A percentile compares a stretch with the other conserved stretches of the same genome.
Evolutionary conservation across 2,888 invertebrate genomes (phyloP).

Genomic region (Apamea sordens): DNA sequence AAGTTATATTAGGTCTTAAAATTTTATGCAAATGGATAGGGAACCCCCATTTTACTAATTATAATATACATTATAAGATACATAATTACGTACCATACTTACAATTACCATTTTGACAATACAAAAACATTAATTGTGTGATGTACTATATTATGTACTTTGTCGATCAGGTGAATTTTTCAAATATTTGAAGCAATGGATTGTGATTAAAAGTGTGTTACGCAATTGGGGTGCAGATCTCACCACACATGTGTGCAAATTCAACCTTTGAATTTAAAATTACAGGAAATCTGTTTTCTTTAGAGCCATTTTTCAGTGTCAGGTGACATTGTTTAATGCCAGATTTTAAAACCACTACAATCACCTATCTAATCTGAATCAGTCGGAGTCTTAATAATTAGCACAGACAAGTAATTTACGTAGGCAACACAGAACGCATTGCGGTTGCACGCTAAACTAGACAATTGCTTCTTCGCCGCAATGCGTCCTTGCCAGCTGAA

Average conservation of each 20-base stretch:
- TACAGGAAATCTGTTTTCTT: not conserved
- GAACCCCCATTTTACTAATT: too few species aligned
- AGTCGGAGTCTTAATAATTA: slow-evolving; percentile 7
- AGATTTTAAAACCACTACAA: not conserved
- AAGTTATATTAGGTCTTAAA: too few species aligned
- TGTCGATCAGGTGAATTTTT: not conserved
- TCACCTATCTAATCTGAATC: not conserved
- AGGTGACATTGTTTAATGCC: not conserved
- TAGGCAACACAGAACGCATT: slow-evolving; percentile 47
- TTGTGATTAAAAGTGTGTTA: too few species aligned
- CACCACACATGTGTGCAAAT: not conserved
- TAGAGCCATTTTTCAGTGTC: not conserved
- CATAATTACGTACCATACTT: not conserved
- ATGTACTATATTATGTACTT: too few species aligned
- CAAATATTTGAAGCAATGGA: not conserved
- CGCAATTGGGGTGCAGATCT: too few species aligned
- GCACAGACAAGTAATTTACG: not conserved
- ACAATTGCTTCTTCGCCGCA: slow-evolving; percentile 49
- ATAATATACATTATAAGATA: too few species aligned
- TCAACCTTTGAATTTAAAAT: not conserved
- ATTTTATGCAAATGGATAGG: too few species aligned
- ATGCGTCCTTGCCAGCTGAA: slow-evolving; percentile 42
- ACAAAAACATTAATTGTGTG: too few species aligned
- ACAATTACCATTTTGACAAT: too few species aligned
- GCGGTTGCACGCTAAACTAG: slow-evolving; percentile 48